Evolutionary conservation across 2,113 vertebrate species (phyloP).

Genomic region (Lipotes vexillifer): DNA sequence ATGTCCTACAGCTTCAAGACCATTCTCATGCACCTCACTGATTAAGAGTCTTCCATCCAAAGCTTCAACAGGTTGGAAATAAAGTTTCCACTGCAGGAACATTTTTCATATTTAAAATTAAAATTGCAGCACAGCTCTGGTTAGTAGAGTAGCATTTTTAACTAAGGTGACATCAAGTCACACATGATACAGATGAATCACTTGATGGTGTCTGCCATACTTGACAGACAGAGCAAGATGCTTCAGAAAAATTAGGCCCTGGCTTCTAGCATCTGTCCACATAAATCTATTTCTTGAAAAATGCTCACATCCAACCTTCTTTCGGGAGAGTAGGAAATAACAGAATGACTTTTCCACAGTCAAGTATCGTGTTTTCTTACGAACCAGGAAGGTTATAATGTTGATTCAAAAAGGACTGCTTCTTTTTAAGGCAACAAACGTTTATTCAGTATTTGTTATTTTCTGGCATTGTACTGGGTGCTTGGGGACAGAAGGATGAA

Average conservation of each 20-base stretch:
- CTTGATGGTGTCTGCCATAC: background rate
- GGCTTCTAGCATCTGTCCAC: background rate
- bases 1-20: background rate
- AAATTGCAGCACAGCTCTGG: background rate
- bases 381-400: background rate
- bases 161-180: constrained; percentile 21
- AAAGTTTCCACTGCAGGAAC: background rate
- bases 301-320: background rate
- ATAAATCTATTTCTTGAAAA: constrained; percentile 7
- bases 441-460: too few relatives aligned
- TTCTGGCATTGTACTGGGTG: too few relatives aligned
- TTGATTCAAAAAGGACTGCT: background rate
- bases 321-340: background rate
- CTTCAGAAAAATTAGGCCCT: background rate
- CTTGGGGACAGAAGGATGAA: too few relatives aligned
- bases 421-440: background rate
- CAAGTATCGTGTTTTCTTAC: background rate
- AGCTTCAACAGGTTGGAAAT: background rate
- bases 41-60: background rate
- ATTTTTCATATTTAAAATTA: constrained; percentile 1
- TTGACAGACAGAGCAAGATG: constrained; percentile 8
- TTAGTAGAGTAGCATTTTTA: constrained; percentile 15
- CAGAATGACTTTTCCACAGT: background rate
- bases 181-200: background rate
- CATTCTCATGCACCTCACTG: background rate